Percentiles rank a stretch among this genome's conserved stretches.
phyloP scores from a whole-genome alignment of 2,888 invertebrate genomes.

The Galerucella nymphaeae region DNA sequence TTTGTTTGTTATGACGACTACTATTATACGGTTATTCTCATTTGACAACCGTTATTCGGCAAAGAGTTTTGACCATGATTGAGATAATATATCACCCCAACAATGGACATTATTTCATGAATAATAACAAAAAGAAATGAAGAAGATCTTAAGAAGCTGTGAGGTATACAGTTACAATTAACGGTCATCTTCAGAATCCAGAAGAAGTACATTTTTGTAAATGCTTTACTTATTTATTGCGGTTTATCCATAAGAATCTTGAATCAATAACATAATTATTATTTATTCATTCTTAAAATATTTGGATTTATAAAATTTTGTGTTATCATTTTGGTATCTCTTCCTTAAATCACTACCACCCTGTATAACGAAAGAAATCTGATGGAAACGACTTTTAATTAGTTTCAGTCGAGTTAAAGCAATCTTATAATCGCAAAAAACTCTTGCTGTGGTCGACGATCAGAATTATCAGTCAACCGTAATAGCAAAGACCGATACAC shows the following conservation, averaged over 20 bases:
- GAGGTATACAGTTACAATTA: too few relatives aligned
- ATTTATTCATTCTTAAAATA: too few relatives aligned
- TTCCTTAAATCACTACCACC: background rate
- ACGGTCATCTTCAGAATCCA: too few relatives aligned
- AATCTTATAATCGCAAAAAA: constrained; percentile 58
- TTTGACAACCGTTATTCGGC: constrained; percentile 18
- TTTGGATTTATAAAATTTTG: too few relatives aligned
- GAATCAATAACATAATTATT: too few relatives aligned
- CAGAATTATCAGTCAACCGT: constrained; percentile 62
- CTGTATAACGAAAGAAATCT: constrained; percentile 44
- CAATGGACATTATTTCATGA: too few relatives aligned
- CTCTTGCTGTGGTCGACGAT: constrained; percentile 50
- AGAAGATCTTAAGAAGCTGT: too few relatives aligned
- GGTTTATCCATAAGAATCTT: too few relatives aligned
- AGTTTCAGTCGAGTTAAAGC: constrained; percentile 64
- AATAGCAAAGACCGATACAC: constrained; percentile 51
- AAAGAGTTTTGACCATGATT: constrained; percentile 10
- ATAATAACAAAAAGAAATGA: too few relatives aligned
- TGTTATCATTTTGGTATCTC: background rate
- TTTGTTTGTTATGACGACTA: background rate
- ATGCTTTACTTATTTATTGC: too few relatives aligned
- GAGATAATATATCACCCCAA: background rate
- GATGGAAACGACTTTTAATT: constrained; percentile 64
- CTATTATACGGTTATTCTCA: constrained; percentile 6
- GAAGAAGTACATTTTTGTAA: too few relatives aligned